A percentile compares a stretch with the other conserved stretches of the same genome.
Evolutionary conservation across 2,113 vertebrate genomes (phyloP).

Genomic region (Epinephelus fuscoguttatus): DNA sequence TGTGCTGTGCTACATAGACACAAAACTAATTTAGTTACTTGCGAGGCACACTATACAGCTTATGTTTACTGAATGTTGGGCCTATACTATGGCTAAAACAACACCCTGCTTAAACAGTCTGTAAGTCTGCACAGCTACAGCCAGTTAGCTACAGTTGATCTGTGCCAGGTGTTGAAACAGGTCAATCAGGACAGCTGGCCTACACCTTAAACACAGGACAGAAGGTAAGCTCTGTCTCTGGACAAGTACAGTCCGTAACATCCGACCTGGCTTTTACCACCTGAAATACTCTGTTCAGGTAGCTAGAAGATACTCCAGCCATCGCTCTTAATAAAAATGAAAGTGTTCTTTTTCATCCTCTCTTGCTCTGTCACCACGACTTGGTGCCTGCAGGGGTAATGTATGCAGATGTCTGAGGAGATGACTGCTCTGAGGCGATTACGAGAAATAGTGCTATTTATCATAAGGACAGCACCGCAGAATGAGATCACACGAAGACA

Average conservation of each 20-base stretch:
- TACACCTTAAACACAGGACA: background rate
- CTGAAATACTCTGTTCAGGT: constrained; percentile 15
- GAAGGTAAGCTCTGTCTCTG: background rate
- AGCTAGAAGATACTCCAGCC: background rate
- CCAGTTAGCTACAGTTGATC: background rate
- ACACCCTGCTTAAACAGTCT: constrained; percentile 1
- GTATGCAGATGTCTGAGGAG: constrained; percentile 60
- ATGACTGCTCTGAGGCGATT: constrained; percentile 55
- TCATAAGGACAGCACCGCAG: constrained; percentile 49
- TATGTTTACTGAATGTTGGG: constrained; percentile 22
- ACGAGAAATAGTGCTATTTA: constrained; percentile 56
- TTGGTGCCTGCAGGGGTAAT: constrained; percentile 48
- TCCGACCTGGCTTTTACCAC: background rate
- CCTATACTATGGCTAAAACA: constrained; percentile 20
- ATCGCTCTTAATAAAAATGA: constrained; percentile 15
- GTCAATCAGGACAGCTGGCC: constrained; percentile 25
- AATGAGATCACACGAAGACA: constrained; percentile 53
- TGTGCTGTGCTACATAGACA: constrained; percentile 30
- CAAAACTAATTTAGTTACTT: constrained; percentile 35
- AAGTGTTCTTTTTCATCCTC: constrained; percentile 6
- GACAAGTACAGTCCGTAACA: background rate
- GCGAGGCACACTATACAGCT: background rate
- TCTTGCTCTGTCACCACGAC: constrained; percentile 9
- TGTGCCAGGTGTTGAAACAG: constrained; percentile 31
- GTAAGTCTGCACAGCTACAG: constrained; percentile 7